Evolutionary conservation across 2,888 invertebrate species (phyloP), one percentile per base, ranked within the genome.

Genomic region (Agriotes lineatus): DNA sequence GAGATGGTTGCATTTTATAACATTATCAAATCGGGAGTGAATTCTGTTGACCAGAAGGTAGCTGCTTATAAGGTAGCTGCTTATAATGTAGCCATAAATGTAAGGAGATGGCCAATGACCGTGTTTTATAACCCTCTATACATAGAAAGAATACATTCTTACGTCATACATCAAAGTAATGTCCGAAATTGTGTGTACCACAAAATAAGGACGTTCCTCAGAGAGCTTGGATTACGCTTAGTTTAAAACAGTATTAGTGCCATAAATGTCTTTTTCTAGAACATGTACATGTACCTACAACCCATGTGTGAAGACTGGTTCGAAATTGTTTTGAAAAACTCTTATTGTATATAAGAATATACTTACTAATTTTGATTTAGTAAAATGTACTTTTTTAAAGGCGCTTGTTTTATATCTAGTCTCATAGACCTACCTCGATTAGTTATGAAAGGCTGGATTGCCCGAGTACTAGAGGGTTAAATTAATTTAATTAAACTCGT

Each of bases 21-120:
- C 37, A 7, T 10, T 10, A 64, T 45, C 12, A 64, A 44, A 44
- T 2, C 18, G n/a, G 59, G 25, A 2, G 59, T 59, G 6, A n/a
- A 48, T 12, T 12, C 19, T 10, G 48, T 20, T n/a, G 48, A 20
- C n/a, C 20, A 16, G 1, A 48, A 16, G 48, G n/a, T 12, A n/a
- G 1, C 48, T 6, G 12, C 48, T 12, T 65, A 59, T 37, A 50
- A 22, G n/a, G n/a, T n/a, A n/a, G n/a, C n/a, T n/a, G n/a, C n/a
- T n/a, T n/a, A n/a, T n/a, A n/a, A n/a, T n/a, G 50, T n/a, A 20
- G 30, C 50, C 14, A 22, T 25, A 50, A 50, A 50, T 20, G 48
- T 61, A 33, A 30, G 57, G 33, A 30, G 69, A 39, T 69, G 65
- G 69, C 56, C 60, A 7, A 61, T 69, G 61, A 57, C 48, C 9